Base-by-base conservation (phyloP, 1,140 invertebrate species). In the Drosophila pectinifera region DNA sequence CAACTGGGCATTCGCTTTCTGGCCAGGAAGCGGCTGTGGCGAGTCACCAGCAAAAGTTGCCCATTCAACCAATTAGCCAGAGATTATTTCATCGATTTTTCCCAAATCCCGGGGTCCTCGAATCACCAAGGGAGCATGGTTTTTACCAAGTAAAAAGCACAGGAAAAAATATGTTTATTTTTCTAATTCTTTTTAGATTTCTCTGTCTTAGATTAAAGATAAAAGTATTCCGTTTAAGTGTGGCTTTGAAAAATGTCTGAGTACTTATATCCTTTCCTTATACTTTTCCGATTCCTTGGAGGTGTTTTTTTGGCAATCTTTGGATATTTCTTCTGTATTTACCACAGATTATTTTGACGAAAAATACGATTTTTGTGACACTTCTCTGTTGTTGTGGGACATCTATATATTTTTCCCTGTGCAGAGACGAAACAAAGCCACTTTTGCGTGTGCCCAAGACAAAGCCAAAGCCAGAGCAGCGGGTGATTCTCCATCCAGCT, bases 21-120 rank as follows among this genome's bases (percentile, higher is more conserved):
- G 41, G 48, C 24, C 63, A 48, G 49, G 49, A 54, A 74, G 39
- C 22, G 53, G 5, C n/a, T 18, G 20, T 34, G 24, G 16, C 20
- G 58, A 74, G 57, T 67, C 73, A 20, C 45, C 26, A 26, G 72
- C 22, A 59, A 73, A 73, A 73, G 69, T 73, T 73, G 18, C 46
- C 70, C 59, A 56, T 74, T 65, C 51, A 65, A 75, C 72, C 73
- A 75, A 75, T 75, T 75, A 75, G 73, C 45, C 72, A 39, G 46
- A 75, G 72, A 73, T 74, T 64, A 75, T 73, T 75, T 64, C 72
- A 75, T 75, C 43, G 73, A 75, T 51, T 65, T 75, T 65, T 75
- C 28, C 24, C 41, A 45, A 65, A 61, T 63, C 26, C 41, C 62
- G 7, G 7, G 31, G 28, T 22, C 31, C 16, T 4, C 31, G 16